Percentiles rank a stretch among this genome's conserved stretches.
phyloP scores from a whole-genome alignment of 2,113 vertebrate species.

The Phalacrocorax aristotelis region DNA sequence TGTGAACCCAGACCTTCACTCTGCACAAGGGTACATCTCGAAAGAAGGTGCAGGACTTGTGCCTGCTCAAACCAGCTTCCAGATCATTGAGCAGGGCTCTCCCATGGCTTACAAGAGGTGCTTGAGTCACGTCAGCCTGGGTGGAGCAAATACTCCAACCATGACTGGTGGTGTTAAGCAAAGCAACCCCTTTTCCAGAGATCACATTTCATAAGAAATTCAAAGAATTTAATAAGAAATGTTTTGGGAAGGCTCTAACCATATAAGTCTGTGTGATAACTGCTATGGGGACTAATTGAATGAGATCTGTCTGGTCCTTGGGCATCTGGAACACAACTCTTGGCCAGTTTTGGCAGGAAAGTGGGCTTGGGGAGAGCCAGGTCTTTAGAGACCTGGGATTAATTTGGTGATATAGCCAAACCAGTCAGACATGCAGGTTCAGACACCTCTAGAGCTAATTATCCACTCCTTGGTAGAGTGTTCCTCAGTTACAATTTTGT shows the following conservation, averaged over 20 bases:
- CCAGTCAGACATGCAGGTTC: rapidly evolving
- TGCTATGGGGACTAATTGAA: background rate
- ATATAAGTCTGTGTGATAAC: background rate
- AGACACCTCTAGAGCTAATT: background rate
- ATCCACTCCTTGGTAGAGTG: background rate
- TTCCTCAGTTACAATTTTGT: background rate
- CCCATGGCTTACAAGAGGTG: background rate
- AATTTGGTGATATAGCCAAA: background rate
- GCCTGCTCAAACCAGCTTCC: background rate
- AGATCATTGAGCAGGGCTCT: background rate
- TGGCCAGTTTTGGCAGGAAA: background rate
- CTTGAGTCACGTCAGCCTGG: rapidly evolving
- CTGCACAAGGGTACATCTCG: too few species aligned
- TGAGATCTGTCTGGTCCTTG: background rate
- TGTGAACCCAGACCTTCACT: background rate
- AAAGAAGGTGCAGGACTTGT: background rate
- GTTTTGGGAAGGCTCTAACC: background rate
- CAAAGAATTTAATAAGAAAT: too few species aligned
- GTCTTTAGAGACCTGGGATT: background rate
- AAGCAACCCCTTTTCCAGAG: background rate
- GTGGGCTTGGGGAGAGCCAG: background rate
- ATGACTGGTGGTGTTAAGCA: background rate
- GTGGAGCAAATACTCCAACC: background rate
- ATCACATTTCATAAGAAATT: background rate
- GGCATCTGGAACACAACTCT: background rate